Evolutionary conservation across 2,797 vertebrate species (phyloP), one percentile per base, ranked within the genome.

Genomic region (Hyperoplus lanceolatus): DNA sequence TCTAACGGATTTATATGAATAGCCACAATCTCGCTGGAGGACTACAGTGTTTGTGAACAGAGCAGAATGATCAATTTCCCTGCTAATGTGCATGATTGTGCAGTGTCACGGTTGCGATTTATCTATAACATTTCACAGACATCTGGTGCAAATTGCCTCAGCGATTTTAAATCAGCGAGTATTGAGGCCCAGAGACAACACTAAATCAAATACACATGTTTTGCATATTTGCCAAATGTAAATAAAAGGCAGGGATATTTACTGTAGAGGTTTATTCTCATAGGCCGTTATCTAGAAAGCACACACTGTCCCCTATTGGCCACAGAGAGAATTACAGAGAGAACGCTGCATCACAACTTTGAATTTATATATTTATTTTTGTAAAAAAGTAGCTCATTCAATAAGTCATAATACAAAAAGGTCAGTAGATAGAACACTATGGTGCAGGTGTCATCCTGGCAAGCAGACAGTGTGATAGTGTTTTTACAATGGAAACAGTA

Each of bases 241-340:
- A 67, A 43, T 63, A 29, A 55, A 13, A 5, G 39, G 11, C 14
- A 21, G 11, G 16, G 10, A 45, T 41, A 57, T 45, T 73, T 50
- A 2, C 11, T 45, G n/a, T 39, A 5, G 12, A 21, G 0, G n/a
- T 60, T 62, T 29, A 43, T 15, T 49, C 8, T 53, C 15, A 45
- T 71, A 8, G 75, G 18, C 15, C 50, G 60, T 55, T 2, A 46
- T 71, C 6, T 69, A 1, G 70, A 16, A 41, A 43, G 59, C 5
- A 45, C 36, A 76, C 58, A 50, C 66, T 58, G 89, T 90, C 89
- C 79, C 69, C 93, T 92, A 67, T 0, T 80, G 92, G 5, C 49
- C 53, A 56, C 1, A 67, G 2, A 75, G 7, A 4, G 53, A 73
- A 83, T 18, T 14, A 15, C 69, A 75, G 38, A 0, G 48, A 60